phyloP scores from a whole-genome alignment of 2,113 vertebrate species.

The mouse (Mus musculus) region DNA sequence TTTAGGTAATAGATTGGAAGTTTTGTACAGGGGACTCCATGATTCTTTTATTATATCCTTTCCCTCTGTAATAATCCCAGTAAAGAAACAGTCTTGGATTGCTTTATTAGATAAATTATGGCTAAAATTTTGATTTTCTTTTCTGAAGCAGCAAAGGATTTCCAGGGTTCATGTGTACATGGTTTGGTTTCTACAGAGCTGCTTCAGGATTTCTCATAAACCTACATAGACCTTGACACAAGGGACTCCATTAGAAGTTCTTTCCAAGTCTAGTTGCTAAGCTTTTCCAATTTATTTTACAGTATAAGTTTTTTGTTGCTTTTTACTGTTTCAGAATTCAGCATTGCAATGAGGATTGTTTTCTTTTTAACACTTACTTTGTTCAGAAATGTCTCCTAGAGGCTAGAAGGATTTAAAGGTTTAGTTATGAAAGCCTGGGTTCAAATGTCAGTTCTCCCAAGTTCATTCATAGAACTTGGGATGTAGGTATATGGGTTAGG shows the following conservation, averaged over 20 bases:
- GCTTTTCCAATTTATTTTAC: conserved; percentile 58
- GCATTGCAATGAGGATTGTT: not conserved
- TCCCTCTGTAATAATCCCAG: not conserved
- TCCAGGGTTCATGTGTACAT: conserved; percentile 8
- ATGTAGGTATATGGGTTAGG: not conserved
- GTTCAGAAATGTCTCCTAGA: not conserved
- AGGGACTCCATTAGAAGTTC: conserved; percentile 46
- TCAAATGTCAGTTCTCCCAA: not conserved
- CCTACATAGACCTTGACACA: not conserved
- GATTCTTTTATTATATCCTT: not conserved
- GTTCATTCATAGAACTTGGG: not conserved
- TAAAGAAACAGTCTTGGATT: conserved; percentile 5
- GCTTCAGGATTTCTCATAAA: conserved; percentile 49
- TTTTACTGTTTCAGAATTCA: conserved; percentile 45
- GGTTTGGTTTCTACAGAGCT: conserved; percentile 33
- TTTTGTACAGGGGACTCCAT: not conserved
- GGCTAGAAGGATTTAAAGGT: not conserved
- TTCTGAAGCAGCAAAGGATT: conserved; percentile 31
- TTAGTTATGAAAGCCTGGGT: not conserved
- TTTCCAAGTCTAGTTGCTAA: conserved; percentile 57
- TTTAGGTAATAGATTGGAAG: conserved; percentile 29
- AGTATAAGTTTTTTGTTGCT: conserved; percentile 33
- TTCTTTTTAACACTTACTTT: conserved; percentile 31
- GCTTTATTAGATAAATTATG: conserved; percentile 59
- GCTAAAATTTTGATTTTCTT: conserved; percentile 24